Evolutionary conservation across 2,888 invertebrate genomes (phyloP).

Genomic region (Platynereis dumerilii): DNA sequence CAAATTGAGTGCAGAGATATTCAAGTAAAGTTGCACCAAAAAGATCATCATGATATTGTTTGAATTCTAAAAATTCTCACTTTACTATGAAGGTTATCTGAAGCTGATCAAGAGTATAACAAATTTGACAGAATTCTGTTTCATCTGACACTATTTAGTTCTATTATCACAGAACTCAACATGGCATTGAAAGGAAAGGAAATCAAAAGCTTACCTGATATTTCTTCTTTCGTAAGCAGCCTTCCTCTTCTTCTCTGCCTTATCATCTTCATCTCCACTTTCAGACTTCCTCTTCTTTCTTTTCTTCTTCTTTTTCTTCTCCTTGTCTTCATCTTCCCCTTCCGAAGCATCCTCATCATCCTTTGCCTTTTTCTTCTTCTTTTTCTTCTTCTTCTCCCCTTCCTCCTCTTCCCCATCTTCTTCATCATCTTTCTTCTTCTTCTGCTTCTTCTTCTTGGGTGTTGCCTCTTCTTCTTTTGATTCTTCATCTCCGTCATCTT

Average conservation of each 20-base stretch:
- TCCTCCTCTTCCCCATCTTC: conserved; percentile 14
- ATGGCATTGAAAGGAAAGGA: neutral
- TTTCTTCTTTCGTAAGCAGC: conserved; percentile 37
- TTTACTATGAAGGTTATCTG: no score
- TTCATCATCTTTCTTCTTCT: conserved; percentile 1
- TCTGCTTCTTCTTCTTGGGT: conserved; percentile 11
- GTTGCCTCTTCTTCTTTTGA: neutral
- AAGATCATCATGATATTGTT: no score
- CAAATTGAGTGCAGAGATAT: no score
- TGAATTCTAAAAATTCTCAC: no score
- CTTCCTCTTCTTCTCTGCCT: conserved; percentile 28
- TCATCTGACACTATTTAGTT: no score
- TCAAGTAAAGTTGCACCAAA: no score
- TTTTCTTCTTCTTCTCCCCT: conserved; percentile 24
- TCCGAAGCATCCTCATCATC: conserved; percentile 8
- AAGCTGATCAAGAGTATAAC: no score
- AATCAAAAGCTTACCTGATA: conserved; percentile 36
- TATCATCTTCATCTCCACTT: conserved; percentile 10
- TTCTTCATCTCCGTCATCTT: conserved; percentile 5
- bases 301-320: conserved; percentile 28
- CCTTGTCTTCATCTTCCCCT: neutral
- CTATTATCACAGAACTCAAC: no score
- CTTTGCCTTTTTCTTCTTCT: conserved; percentile 21
- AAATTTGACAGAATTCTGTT: no score
- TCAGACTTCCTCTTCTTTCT: conserved; percentile 18